Percentiles rank a stretch among this genome's conserved stretches.
phyloP scores from a whole-genome alignment of 2,888 invertebrate genomes.

The Zygogramma bicolorata region DNA sequence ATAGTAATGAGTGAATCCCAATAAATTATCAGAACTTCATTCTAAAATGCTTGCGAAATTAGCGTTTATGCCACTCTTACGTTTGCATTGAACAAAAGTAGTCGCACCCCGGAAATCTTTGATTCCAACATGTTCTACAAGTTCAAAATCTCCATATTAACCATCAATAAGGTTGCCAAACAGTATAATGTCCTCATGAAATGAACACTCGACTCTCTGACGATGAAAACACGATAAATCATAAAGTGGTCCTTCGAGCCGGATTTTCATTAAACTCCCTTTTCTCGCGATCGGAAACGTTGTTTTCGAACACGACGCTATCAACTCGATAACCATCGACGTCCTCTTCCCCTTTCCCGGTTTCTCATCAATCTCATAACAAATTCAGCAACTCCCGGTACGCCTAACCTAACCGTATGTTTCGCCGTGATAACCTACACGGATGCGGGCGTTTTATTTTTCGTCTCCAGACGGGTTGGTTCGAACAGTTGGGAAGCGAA shows the following conservation, averaged over 20 bases:
- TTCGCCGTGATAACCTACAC: constrained; percentile 1
- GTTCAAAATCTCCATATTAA: too few species aligned
- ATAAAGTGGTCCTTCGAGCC: background rate
- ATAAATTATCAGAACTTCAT: too few species aligned
- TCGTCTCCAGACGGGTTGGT: constrained; percentile 4
- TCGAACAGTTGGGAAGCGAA: constrained; percentile 13
- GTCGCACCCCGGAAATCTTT: too few species aligned
- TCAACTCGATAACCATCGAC: background rate
- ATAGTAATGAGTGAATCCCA: too few species aligned
- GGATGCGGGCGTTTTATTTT: background rate
- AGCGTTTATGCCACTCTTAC: too few species aligned
- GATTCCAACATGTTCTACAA: too few species aligned
- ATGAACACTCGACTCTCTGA: too few species aligned
- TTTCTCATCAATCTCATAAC: background rate
- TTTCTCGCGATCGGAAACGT: background rate
- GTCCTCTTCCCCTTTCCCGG: background rate
- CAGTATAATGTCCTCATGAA: too few species aligned
- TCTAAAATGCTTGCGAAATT: too few species aligned
- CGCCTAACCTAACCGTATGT: constrained; percentile 10
- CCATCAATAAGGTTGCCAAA: too few species aligned
- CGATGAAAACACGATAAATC: too few species aligned
- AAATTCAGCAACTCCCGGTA: background rate
- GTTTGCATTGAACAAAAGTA: too few species aligned
- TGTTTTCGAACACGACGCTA: background rate
- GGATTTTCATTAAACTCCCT: background rate